These are phyloP conservation scores for Xenus cinereus DNA, from an alignment of 2,113 vertebrate species.

Conservation along the genomic window DNA sequence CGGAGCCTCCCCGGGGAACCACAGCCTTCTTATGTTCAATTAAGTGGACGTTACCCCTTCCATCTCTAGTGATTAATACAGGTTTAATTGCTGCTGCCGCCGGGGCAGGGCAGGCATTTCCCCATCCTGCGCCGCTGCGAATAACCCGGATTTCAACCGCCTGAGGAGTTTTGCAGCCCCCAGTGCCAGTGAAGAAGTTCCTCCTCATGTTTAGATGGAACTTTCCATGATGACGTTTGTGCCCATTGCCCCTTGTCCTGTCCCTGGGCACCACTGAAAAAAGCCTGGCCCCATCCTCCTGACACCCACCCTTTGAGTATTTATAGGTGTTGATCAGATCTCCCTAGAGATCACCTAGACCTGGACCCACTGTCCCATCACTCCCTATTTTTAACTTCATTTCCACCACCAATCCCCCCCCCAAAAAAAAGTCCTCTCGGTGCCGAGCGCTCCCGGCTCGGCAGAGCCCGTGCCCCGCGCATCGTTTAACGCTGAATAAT, in stretches of 20 bases:
- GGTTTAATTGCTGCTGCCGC: neutral
- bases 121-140: neutral
- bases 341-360: too few species aligned
- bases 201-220: too few species aligned
- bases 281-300: too few species aligned
- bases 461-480: neutral
- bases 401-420: neutral
- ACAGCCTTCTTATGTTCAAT: neutral
- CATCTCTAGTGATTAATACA: neutral
- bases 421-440: neutral
- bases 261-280: too few species aligned
- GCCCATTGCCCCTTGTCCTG: too few species aligned
- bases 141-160: neutral
- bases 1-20: neutral
- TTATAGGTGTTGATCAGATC: too few species aligned
- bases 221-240: too few species aligned
- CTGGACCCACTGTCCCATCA: neutral
- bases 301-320: too few species aligned
- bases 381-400: fast-evolving
- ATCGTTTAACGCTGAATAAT: constrained; percentile 12
- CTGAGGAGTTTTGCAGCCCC: neutral
- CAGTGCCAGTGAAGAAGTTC: too few species aligned
- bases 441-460: neutral
- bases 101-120: neutral
- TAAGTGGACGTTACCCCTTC: neutral